Evolutionary conservation across 1,140 invertebrate species (phyloP), one percentile per base, ranked within the genome.

Genomic region (Meloidogyne floridensis): DNA sequence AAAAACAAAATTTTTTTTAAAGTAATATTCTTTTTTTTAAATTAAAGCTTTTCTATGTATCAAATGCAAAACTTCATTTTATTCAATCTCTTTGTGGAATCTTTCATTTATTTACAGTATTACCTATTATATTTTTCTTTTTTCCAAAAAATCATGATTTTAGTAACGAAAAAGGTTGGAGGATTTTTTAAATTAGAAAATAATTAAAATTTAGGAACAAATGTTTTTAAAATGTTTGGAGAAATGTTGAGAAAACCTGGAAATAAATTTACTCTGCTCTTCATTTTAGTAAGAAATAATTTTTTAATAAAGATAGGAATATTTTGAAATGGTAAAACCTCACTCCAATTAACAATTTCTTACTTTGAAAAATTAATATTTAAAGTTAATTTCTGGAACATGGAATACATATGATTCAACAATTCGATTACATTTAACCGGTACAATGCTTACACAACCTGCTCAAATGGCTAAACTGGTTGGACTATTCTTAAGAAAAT

Each of bases 331-430:
- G 32, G 1, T 32, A 47, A 47, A 6, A 47, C 47, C 47, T 2
- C 32, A 32, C 32, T 1, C 32, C 32, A 32, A 32, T 32, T 32
- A 32, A 32, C 32, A 32, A 47, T 47, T 47, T 47, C 47, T 8
- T 0, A 47, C 47, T 1, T 8, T 0, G 7, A 47, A 6, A 47
- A 47, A 47, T 47, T 47, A 4, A 47, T 47, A 6, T 47, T 47
- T 47, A 47, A 47, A 85, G 84, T 54, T 86, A 72, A 73, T 85
- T 47, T 70, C 77, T 15, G 85, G 81, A 10, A 85, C 85, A 6
- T 86, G 83, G 56, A 74, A 70, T 69, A 77, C 85, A 2, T 86
- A 86, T 71, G 85, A 86, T n/a, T 84, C 85, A 59, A 53, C 86
- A 4, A 54, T 86, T 8, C 73, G 85, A 53, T 81, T 78, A 15